Evolutionary conservation across 2,797 vertebrate species (phyloP), one percentile per base, ranked within the genome.

Genomic region (Rhadinocentrus ornatus): DNA sequence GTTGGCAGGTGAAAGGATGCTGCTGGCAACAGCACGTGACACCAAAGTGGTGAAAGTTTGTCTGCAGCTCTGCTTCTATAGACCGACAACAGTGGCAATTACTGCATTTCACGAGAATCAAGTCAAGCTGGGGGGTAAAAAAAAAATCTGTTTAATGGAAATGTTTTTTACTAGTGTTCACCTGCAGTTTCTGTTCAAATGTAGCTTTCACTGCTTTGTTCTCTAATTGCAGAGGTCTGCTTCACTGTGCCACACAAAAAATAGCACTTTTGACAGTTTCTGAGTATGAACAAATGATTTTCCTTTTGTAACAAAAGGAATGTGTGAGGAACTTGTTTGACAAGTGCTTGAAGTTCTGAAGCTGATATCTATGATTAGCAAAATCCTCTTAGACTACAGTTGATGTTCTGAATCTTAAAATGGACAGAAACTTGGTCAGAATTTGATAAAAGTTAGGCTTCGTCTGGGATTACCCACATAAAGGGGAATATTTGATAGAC

Each of bases 1-100:
- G 27, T 64, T 55, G n/a, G 66, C 68, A 80, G 81, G 74, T 71
- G 63, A 80, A 66, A 65, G 35, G 12, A 81, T 54, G 67, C 56
- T 50, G 59, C 37, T 44, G 73, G 39, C 68, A 70, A 31, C 27
- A 3, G 13, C 46, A 24, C 6, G 41, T 64, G 29, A 66, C 60
- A 72, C 2, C 1, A 62, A 66, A 55, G 26, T 34, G 13, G 39
- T 54, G 27, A 69, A 29, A 61, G 57, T 66, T 59, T 26, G 34
- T 62, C 52, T 53, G 32, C 18, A 44, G 64, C 60, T 54, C 35
- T 15, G 34, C 63, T 24, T 52, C 62, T 20, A 24, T 12, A n/a
- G 61, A 29, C 62, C 58, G 18, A 24, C 32, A 63, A 34, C 57
- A 29, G 37, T 22, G 34, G 60, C 64, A 58, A 46, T 68, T 31